Evolutionary conservation across 2,113 vertebrate genomes (phyloP), one percentile per base, ranked within the genome.

Genomic region (Xiphias gladius): DNA sequence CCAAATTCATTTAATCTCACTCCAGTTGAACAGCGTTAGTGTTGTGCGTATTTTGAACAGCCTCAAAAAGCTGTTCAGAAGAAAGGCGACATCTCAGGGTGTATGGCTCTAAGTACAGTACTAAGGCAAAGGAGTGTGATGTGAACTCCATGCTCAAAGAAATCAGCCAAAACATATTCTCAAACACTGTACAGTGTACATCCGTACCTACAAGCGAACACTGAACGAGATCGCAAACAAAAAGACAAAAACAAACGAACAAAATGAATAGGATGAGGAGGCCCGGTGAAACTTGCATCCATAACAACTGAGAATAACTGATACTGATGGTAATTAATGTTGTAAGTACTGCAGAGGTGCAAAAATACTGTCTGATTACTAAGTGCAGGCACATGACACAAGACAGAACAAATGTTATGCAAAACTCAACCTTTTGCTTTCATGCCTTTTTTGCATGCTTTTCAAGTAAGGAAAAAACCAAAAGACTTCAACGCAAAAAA

Each of bases 71-170:
- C n/a, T 65, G 37, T 30, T 46, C 14, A 76, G 67, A 54, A 50
- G 11, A 82, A 72, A 59, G 48, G 17, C 28, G 52, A 66, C 37
- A 12, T 28, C 24, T 41, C 12, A 43, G 10, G 61, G 57, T 3
- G 12, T 66, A 58, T 61, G 79, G 85, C 68, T 88, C 55, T 72
- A 54, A 68, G 78, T 74, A 76, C 78, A 79, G 74, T 55, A 80
- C 82, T 71, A 88, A 91, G 83, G 88, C 88, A 88, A 80, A 86
- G 65, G 70, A 82, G 77, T 73, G 84, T 28, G 37, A 70, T 12
- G 73, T 78, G 46, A 67, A 32, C n/a, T n/a, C n/a, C 50, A 30
- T 35, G 11, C n/a, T 62, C 39, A 76, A 46, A 73, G 55, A 69
- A 39, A 22, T 35, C 13, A n/a, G 24, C 22, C 59, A 20, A 66